Percentiles rank a stretch among this genome's conserved stretches.
Conservation (phyloP, 2,888 invertebrate species). For the Temnothorax ravouxi region DNA sequence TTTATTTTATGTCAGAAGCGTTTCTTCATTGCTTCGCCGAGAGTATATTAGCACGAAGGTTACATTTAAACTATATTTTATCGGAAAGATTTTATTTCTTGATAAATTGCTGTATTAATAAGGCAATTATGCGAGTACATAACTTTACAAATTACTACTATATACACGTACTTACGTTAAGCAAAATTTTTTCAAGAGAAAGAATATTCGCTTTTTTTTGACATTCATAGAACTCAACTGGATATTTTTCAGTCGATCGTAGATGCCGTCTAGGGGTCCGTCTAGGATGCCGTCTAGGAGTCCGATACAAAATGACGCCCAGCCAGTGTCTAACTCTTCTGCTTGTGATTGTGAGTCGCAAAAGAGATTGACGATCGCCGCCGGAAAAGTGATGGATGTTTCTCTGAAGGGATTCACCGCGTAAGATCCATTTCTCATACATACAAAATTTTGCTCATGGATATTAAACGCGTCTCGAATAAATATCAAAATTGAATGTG, state of each 20-base stretch:
- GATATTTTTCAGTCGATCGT: slow-evolving; percentile 10
- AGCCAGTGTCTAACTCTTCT: slow-evolving; percentile 1
- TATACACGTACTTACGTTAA: background rate
- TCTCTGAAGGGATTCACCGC: slow-evolving; percentile 56
- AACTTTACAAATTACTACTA: background rate
- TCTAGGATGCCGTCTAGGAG: background rate
- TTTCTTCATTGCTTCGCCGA: background rate
- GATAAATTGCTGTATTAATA: background rate
- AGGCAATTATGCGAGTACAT: background rate
- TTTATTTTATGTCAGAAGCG: background rate
- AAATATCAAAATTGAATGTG: slow-evolving; percentile 2
- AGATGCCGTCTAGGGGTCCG: slow-evolving; percentile 11
- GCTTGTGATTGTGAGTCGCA: slow-evolving; percentile 37
- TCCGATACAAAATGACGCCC: background rate
- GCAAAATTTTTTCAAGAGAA: background rate
- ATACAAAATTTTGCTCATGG: slow-evolving; percentile 1
- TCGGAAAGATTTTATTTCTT: background rate
- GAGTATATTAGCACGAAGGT: background rate
- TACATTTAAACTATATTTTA: slow-evolving; percentile 4
- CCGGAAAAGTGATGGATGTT: slow-evolving; percentile 66
- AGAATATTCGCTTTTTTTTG: background rate
- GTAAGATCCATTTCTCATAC: slow-evolving; percentile 18
- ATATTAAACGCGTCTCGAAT: slow-evolving; percentile 16
- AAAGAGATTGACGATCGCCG: slow-evolving; percentile 58
- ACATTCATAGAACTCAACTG: background rate